phyloP scores from a whole-genome alignment of 2,888 invertebrate species.

The Shargacucullia verbasci region DNA sequence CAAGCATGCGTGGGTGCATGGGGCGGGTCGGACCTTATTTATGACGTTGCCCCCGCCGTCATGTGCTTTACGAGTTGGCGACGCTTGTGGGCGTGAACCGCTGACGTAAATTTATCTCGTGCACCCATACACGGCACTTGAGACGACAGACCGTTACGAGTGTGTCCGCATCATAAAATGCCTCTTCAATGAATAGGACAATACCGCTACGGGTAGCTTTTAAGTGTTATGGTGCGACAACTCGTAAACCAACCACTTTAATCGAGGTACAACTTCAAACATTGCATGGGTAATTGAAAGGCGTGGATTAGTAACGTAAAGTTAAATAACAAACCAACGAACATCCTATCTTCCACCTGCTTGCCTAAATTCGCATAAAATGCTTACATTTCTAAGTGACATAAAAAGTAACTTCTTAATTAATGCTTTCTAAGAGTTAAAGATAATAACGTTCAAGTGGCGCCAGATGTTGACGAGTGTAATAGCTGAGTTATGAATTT shows the following conservation, averaged over 20 bases:
- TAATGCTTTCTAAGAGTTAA: slow-evolving; percentile 76
- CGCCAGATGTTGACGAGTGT: slow-evolving; percentile 85
- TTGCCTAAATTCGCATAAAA: slow-evolving; percentile 29
- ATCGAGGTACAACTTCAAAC: slow-evolving; percentile 27
- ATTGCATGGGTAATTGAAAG: slow-evolving; percentile 15
- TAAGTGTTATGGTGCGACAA: slow-evolving; percentile 57
- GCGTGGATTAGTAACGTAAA: neutral
- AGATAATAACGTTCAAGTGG: slow-evolving; percentile 78
- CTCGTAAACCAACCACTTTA: slow-evolving; percentile 61
- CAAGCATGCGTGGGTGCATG: slow-evolving; percentile 53
- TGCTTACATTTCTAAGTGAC: slow-evolving; percentile 35
- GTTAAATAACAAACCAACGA: too few relatives aligned
- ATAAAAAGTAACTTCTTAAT: slow-evolving; percentile 72
- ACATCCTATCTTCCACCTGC: slow-evolving; percentile 1
- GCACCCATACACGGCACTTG: slow-evolving; percentile 67
- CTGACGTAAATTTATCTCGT: slow-evolving; percentile 76
- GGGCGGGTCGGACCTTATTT: slow-evolving; percentile 71
- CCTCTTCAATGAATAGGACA: slow-evolving; percentile 79
- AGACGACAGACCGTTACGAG: slow-evolving; percentile 61
- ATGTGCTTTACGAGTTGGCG: slow-evolving; percentile 79
- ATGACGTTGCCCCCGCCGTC: slow-evolving; percentile 70
- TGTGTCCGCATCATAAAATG: slow-evolving; percentile 76
- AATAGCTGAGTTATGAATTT: slow-evolving; percentile 85
- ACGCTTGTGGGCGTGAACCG: slow-evolving; percentile 75
- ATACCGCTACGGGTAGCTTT: slow-evolving; percentile 55